Conservation (phyloP, 2,888 invertebrate species). For the Luffia ferchaultella region DNA sequence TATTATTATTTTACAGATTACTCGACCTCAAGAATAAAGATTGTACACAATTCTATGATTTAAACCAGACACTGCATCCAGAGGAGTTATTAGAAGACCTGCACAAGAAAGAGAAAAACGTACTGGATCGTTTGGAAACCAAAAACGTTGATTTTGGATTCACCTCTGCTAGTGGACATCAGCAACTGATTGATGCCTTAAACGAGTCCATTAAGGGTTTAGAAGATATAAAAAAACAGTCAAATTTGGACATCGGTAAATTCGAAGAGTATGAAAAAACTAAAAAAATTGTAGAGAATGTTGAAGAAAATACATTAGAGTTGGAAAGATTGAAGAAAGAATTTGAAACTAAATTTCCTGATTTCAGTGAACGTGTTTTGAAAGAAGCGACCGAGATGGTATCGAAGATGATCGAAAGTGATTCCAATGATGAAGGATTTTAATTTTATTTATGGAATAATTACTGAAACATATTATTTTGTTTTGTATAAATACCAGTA, state of each 20-base stretch:
- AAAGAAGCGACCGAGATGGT: slow-evolving; percentile 40
- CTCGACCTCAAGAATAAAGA: slow-evolving; percentile 35
- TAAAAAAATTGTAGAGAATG: slow-evolving; percentile 22
- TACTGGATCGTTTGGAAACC: slow-evolving; percentile 35
- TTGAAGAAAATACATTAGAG: slow-evolving; percentile 33
- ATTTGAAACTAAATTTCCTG: slow-evolving; percentile 40
- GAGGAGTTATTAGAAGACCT: slow-evolving; percentile 27
- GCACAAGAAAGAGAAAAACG: slow-evolving; percentile 25
- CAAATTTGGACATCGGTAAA: slow-evolving; percentile 33
- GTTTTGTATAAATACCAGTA: no score
- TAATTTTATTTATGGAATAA: background rate
- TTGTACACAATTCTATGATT: slow-evolving; percentile 29
- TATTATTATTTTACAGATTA: slow-evolving; percentile 29
- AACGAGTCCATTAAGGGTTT: slow-evolving; percentile 45
- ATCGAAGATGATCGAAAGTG: slow-evolving; percentile 29
- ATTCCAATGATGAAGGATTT: slow-evolving; percentile 16
- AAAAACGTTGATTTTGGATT: slow-evolving; percentile 50
- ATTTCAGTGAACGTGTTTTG: slow-evolving; percentile 39
- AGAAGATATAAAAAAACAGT: slow-evolving; percentile 43
- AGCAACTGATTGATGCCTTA: slow-evolving; percentile 44
- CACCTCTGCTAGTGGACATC: slow-evolving; percentile 35
- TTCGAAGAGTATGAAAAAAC: slow-evolving; percentile 36
- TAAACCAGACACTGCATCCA: slow-evolving; percentile 27
- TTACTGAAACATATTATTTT: background rate
- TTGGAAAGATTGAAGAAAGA: slow-evolving; percentile 33